These are phyloP conservation scores for Chromoteleia sp. DNA, from an alignment of 2,888 invertebrate genomes.

Conservation along the genomic window DNA sequence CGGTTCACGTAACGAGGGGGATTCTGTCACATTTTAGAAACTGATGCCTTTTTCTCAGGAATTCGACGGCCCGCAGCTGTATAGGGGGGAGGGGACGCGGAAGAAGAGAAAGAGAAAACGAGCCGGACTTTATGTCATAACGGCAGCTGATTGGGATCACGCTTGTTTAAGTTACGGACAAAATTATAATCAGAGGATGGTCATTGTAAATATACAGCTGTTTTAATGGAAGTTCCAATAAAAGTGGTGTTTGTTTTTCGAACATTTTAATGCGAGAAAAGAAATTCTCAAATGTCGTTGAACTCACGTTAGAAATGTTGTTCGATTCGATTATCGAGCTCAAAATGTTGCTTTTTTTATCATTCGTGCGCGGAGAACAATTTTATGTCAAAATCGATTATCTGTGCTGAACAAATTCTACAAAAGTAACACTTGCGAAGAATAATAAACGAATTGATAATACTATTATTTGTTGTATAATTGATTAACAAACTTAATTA, in stretches of 20 bases:
- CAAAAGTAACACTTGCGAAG: no score
- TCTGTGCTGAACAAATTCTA: no score
- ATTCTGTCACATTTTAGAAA: conserved; percentile 50
- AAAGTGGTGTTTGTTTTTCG: background rate
- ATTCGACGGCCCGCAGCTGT: background rate
- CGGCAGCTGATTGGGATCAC: conserved; percentile 10
- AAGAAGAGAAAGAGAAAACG: conserved; percentile 35
- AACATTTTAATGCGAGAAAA: background rate
- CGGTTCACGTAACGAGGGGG: conserved; percentile 40
- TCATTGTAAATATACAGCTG: background rate
- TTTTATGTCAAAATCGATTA: no score
- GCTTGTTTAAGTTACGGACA: background rate
- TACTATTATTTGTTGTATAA: no score
- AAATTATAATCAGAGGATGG: background rate
- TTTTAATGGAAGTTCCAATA: background rate
- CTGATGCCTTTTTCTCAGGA: conserved; percentile 30
- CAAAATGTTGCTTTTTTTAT: background rate
- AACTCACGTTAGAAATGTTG: background rate
- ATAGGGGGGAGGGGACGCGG: background rate
- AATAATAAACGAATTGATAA: no score
- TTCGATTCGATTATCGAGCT: background rate
- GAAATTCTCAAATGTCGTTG: conserved; percentile 1
- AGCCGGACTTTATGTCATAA: conserved; percentile 33
- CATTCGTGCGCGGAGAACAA: no score
- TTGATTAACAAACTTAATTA: no score